phyloP scores from a whole-genome alignment of 64 coral and sea anemone genomes.

The Pocillopora verrucosa region DNA sequence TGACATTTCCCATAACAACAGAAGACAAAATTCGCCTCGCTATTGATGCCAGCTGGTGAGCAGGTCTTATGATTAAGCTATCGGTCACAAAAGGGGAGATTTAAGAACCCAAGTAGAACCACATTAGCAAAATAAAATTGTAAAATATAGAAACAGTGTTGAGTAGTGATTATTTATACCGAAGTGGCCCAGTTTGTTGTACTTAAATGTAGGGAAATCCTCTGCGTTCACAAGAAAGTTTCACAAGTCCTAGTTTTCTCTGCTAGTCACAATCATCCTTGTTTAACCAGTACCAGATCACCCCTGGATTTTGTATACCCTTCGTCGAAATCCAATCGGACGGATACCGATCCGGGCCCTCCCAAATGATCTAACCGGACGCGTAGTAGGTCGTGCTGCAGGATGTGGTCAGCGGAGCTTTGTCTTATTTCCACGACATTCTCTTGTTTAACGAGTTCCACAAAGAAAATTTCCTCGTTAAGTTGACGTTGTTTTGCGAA shows the following conservation, averaged over 20 bases:
- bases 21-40: no score
- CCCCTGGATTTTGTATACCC: constrained; percentile 59
- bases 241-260: constrained; percentile 76
- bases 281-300: constrained; percentile 89
- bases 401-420: constrained; percentile 58
- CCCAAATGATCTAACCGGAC: constrained; percentile 63
- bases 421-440: constrained; percentile 62
- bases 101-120: neutral
- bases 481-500: constrained; percentile 46
- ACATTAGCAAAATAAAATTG: neutral
- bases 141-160: no score
- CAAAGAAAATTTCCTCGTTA: constrained; percentile 52
- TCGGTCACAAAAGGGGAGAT: no score
- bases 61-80: no score
- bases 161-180: no score
- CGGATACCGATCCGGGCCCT: constrained; percentile 42
- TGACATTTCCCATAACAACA: no score
- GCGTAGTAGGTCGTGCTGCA: constrained; percentile 12
- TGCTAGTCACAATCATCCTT: constrained; percentile 76
- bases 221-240: no score
- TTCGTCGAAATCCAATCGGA: constrained; percentile 60
- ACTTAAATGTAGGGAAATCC: no score
- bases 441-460: constrained; percentile 23
- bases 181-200: no score
- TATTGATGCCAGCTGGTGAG: no score